Evolutionary conservation across 1,140 invertebrate species (phyloP), one percentile per base, ranked within the genome.

Genomic region (Pinna nobilis): DNA sequence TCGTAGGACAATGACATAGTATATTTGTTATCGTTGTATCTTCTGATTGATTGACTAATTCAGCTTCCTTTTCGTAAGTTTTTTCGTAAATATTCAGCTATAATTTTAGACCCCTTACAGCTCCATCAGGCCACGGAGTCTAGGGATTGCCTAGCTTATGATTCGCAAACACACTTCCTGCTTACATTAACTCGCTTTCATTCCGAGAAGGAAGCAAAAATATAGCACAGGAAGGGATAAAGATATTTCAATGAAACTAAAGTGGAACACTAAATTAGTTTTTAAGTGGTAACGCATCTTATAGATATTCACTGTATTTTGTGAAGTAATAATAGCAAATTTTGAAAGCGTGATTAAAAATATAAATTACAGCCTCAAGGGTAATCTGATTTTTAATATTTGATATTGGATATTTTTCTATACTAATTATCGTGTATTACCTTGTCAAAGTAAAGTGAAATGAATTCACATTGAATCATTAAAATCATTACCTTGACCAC

Each of bases 401-500:
- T 28, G n/a, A 53, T 3, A 23, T 23, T 0, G 37, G 15, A 35
- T 59, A 59, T 30, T n/a, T 13, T 59, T 59, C 32, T 33, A 13
- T n/a, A n/a, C 18, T 35, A 59, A 33, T n/a, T 35, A 13, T 59
- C 3, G 7, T n/a, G 13, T 33, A 32, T 59, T 7, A n/a, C 15
- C 55, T 18, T 59, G 37, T 33, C 55, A 35, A 59, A 35, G 4
- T 35, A 18, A 20, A 20, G 30, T 59, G 55, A 32, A 33, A 59
- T 35, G 13, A 11, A 57, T n/a, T n/a, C n/a, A 57, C 30, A 33
- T 15, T 35, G 23, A 55, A 32, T 32, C 6, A 59, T 6, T 5
- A 7, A 59, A 33, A 30, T 60, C 39, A 18, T 23, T 63, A 63
- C 59, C 66, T 11, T 57, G 39, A 23, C 39, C 53, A 69, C 66